Conservation (phyloP, 2,113 vertebrate species). For the Elachura formosa region DNA sequence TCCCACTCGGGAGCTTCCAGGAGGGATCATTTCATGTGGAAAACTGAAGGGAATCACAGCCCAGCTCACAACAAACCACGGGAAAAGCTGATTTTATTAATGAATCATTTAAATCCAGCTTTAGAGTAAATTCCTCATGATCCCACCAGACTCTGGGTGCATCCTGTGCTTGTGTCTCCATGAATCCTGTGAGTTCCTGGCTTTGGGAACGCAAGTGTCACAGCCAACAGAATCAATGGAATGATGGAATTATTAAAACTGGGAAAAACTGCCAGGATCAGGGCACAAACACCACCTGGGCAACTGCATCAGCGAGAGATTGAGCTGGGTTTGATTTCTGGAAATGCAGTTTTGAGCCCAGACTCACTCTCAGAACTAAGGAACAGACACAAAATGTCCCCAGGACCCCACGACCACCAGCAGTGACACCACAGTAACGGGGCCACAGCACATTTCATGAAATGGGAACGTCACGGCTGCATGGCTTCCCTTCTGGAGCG, state of each 20-base stretch:
- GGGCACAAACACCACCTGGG: not conserved
- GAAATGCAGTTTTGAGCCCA: not conserved
- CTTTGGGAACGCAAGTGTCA: not conserved
- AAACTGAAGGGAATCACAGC: not conserved
- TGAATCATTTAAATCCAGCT: not conserved
- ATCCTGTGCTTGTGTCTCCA: not conserved
- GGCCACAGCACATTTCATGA: not conserved
- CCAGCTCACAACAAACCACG: not conserved
- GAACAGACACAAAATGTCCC: not conserved
- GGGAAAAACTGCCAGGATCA: not conserved
- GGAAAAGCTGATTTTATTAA: not conserved
- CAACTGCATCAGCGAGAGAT: not conserved
- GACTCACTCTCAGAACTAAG: not conserved
- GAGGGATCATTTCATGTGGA: not conserved
- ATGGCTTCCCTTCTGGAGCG: not conserved
- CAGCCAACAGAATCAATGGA: rapidly evolving
- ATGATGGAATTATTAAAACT: rapidly evolving
- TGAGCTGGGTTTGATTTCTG: not conserved
- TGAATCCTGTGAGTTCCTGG: not conserved
- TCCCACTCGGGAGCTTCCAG: not conserved
- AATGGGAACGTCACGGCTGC: not conserved
- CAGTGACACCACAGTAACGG: not conserved
- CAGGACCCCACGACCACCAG: not conserved
- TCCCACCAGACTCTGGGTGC: not conserved
- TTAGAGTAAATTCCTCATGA: not conserved